Conservation (phyloP, 2,888 invertebrate species). For the Calameuta idolon region DNA sequence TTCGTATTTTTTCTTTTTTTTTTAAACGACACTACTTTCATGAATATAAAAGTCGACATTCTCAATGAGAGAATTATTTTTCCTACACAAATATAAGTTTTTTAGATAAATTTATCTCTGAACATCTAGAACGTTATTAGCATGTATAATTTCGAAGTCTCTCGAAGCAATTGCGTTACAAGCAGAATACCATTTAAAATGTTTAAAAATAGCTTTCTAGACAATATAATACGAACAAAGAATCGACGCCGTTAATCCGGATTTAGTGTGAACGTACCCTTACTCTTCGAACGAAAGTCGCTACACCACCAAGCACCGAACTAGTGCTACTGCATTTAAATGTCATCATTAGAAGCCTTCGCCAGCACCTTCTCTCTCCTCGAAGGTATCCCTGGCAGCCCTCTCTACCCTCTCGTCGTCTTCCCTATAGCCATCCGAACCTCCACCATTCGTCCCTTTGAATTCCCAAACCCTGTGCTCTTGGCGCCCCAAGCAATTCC, state of each 20-base stretch:
- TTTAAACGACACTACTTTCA: background rate
- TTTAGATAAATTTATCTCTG: no score
- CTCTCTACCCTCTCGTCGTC: constrained; percentile 25
- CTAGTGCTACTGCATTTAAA: constrained; percentile 67
- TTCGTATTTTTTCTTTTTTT: background rate
- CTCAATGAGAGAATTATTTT: background rate
- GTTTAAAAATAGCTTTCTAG: background rate
- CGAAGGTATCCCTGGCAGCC: constrained; percentile 28
- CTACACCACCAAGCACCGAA: constrained; percentile 57
- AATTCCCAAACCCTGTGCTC: constrained; percentile 39
- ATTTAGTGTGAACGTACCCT: constrained; percentile 45
- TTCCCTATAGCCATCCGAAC: constrained; percentile 18
- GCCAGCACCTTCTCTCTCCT: constrained; percentile 41
- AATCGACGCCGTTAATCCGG: constrained; percentile 11
- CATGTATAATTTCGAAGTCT: background rate
- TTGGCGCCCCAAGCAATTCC: constrained; percentile 38
- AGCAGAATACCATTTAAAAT: background rate
- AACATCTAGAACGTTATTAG: no score
- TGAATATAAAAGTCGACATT: background rate
- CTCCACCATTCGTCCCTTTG: constrained; percentile 20
- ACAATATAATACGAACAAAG: constrained; percentile 14
- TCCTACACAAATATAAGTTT: background rate
- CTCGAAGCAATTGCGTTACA: background rate
- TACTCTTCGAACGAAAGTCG: constrained; percentile 36
- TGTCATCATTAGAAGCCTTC: constrained; percentile 66